A percentile compares a stretch with the other conserved stretches of the same genome.
Evolutionary conservation across 2,113 vertebrate genomes (phyloP).

Genomic region (Proteles cristata): DNA sequence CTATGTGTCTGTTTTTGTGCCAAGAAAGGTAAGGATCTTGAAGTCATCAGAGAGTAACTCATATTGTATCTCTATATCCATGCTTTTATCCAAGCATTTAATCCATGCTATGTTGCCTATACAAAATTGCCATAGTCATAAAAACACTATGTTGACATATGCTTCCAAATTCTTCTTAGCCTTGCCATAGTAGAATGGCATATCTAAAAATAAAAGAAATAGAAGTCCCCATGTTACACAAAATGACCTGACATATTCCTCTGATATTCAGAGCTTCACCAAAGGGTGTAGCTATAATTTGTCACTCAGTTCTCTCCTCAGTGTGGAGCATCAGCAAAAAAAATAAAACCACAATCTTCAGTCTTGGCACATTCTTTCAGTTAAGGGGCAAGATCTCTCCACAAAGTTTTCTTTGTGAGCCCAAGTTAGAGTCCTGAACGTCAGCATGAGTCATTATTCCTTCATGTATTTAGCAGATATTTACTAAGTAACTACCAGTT

Average conservation of each 20-base stretch:
- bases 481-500: not conserved
- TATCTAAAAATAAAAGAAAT: not conserved
- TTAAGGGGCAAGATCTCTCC: not conserved
- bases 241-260: not conserved
- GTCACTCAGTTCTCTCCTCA: not conserved
- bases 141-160: not conserved
- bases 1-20: no score
- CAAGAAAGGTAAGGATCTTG: not conserved
- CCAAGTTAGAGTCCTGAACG: not conserved
- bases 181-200: not conserved
- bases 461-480: not conserved
- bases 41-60: not conserved
- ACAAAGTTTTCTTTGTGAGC: not conserved
- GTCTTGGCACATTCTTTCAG: not conserved
- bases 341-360: not conserved
- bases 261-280: not conserved
- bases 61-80: not conserved
- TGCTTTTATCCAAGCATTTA: not conserved
- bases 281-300: not conserved
- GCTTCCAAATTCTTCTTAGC: not conserved
- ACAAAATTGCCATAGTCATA: not conserved
- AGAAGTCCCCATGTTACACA: not conserved
- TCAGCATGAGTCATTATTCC: not conserved
- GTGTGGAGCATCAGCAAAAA: not conserved
- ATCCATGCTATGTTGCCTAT: not conserved